Conservation (phyloP, 1,140 invertebrate genomes). For the Tetraneura akinire region DNA sequence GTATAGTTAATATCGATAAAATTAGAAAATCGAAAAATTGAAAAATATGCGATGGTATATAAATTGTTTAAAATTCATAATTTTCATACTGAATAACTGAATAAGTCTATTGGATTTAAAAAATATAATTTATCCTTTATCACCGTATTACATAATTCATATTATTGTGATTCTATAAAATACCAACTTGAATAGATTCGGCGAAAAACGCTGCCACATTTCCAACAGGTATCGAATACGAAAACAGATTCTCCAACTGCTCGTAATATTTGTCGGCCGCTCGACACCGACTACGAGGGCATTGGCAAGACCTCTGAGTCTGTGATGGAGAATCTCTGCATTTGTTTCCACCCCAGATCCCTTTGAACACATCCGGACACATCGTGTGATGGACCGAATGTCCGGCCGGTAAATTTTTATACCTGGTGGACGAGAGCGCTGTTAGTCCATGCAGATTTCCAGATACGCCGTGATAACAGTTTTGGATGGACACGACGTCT, state of each 20-base stretch:
- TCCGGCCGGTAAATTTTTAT: slow-evolving; percentile 66
- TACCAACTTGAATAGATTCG: slow-evolving; percentile 83
- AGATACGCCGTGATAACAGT: slow-evolving; percentile 88
- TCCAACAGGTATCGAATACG: slow-evolving; percentile 73
- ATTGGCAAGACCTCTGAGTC: slow-evolving; percentile 70
- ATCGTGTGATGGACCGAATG: slow-evolving; percentile 81
- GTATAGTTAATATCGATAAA: too few relatives aligned
- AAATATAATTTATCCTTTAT: too few relatives aligned
- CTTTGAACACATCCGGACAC: slow-evolving; percentile 88
- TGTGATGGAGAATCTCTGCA: slow-evolving; percentile 89
- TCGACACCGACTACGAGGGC: slow-evolving; percentile 66
- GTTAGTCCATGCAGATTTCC: slow-evolving; percentile 81
- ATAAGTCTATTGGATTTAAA: too few relatives aligned
- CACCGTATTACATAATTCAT: too few relatives aligned
- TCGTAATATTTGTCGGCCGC: slow-evolving; percentile 78
- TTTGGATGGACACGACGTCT: slow-evolving; percentile 84
- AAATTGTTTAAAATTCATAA: too few relatives aligned
- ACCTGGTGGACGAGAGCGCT: slow-evolving; percentile 77
- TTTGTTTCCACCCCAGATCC: slow-evolving; percentile 82
- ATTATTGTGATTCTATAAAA: not conserved
- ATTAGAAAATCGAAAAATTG: too few relatives aligned
- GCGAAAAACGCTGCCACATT: slow-evolving; percentile 86
- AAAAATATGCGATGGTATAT: too few relatives aligned
- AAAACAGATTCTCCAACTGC: slow-evolving; percentile 78
- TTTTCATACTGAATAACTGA: too few relatives aligned